These are phyloP conservation scores for Poecilobothrus nobilitatus DNA, from an alignment of 2,888 invertebrate species.

Conservation along the genomic window DNA sequence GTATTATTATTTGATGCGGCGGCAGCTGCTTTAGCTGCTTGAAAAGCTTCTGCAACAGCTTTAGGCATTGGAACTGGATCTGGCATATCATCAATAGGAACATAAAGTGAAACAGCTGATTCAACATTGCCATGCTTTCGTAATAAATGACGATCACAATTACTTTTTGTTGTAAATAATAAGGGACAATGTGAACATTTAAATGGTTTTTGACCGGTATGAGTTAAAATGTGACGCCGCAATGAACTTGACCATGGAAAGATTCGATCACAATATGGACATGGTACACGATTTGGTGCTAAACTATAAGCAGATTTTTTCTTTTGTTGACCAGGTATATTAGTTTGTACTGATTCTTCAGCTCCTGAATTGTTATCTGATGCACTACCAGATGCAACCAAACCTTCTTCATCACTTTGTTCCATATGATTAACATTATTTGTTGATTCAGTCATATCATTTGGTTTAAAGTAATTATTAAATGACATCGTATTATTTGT, in stretches of 20 bases:
- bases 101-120: conserved; percentile 43
- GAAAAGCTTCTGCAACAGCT: conserved; percentile 39
- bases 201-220: conserved; percentile 94
- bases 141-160: conserved; percentile 88
- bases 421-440: conserved; percentile 39
- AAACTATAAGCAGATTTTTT: conserved; percentile 92
- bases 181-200: conserved; percentile 89
- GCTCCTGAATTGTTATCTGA: conserved; percentile 78
- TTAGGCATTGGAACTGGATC: conserved; percentile 41
- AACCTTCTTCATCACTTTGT: conserved; percentile 61
- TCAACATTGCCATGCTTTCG: conserved; percentile 69
- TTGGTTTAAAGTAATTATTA: conserved; percentile 54
- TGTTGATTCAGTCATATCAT: conserved; percentile 29
- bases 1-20: conserved; percentile 14
- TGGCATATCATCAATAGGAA: conserved; percentile 46
- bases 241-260: conserved; percentile 96
- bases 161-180: conserved; percentile 93
- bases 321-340: conserved; percentile 46
- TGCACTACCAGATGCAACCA: conserved; percentile 66
- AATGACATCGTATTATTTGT: conserved; percentile 51
- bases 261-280: conserved; percentile 86
- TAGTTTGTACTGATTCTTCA: conserved; percentile 51
- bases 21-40: conserved; percentile 31
- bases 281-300: conserved; percentile 87
- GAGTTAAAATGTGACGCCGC: conserved; percentile 84